Conservation (phyloP, 2,888 invertebrate species). For the Elmis aenea region DNA sequence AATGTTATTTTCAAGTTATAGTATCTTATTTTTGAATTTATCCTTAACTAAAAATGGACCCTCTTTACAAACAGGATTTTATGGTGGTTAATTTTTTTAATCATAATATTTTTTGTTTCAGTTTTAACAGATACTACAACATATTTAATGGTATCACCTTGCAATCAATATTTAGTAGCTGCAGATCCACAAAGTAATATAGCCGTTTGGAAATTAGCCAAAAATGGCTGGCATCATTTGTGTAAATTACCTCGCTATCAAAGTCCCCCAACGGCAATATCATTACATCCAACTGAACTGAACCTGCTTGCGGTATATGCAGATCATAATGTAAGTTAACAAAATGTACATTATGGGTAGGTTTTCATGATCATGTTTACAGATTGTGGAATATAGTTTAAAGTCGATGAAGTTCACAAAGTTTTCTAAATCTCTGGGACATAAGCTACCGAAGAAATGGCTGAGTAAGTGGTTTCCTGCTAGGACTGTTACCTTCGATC, state of each 20-base stretch:
- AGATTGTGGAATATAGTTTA: slow-evolving; percentile 76
- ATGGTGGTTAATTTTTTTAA: too few species aligned
- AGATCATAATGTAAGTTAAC: slow-evolving; percentile 64
- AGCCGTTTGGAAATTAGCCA: slow-evolving; percentile 54
- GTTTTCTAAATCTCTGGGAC: slow-evolving; percentile 56
- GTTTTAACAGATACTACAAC: slow-evolving; percentile 56
- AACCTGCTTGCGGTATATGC: slow-evolving; percentile 69
- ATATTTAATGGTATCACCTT: slow-evolving; percentile 49
- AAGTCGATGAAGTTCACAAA: slow-evolving; percentile 56
- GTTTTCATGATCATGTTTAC: slow-evolving; percentile 26
- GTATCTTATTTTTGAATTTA: too few species aligned
- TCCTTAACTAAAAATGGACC: too few species aligned
- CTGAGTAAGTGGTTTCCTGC: slow-evolving; percentile 55
- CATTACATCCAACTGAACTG: slow-evolving; percentile 56
- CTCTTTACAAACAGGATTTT: too few species aligned
- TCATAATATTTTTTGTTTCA: too few species aligned
- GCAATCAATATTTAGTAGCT: slow-evolving; percentile 60
- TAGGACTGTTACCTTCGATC: slow-evolving; percentile 59
- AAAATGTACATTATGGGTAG: background rate
- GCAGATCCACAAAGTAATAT: slow-evolving; percentile 64
- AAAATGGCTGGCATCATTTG: slow-evolving; percentile 45
- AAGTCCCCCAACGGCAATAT: slow-evolving; percentile 67
- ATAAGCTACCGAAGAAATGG: slow-evolving; percentile 55
- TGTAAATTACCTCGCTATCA: slow-evolving; percentile 66
- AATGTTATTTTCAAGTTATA: too few species aligned